phyloP scores from a whole-genome alignment of 2,113 vertebrate genomes.

The Tylochromis polylepis region DNA sequence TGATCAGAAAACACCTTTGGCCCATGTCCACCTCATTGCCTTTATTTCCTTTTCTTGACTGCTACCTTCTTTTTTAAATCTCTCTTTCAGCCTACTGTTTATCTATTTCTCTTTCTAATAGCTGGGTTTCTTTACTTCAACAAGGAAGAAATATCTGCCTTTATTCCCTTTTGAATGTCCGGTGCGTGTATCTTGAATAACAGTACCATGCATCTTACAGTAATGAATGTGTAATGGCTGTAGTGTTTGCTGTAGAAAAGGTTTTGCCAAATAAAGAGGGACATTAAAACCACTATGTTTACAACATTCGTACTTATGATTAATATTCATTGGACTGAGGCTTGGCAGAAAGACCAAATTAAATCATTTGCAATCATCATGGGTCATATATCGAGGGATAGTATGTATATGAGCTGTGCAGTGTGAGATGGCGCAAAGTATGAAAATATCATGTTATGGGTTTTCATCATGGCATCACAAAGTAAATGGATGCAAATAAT shows the following conservation, averaged over 20 bases:
- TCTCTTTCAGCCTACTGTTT: not conserved
- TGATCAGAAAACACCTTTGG: constrained; percentile 9
- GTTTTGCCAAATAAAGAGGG: not conserved
- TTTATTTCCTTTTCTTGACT: not conserved
- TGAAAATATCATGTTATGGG: not conserved
- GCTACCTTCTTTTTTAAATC: not conserved
- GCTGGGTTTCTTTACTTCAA: not conserved
- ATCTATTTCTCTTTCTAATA: not conserved
- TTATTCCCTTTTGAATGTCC: not conserved
- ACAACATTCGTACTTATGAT: not conserved
- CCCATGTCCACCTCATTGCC: constrained; percentile 1
- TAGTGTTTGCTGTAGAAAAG: not conserved
- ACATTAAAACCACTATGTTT: not conserved
- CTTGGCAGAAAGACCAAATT: not conserved
- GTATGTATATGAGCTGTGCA: not conserved
- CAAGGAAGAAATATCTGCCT: not conserved
- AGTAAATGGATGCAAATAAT: not conserved
- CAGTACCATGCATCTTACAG: not conserved
- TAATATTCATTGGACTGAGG: not conserved
- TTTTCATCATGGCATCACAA: not conserved
- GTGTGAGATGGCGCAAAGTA: not conserved
- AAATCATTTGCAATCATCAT: constrained; percentile 15
- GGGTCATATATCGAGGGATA: not conserved
- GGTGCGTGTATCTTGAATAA: not conserved
- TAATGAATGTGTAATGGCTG: not conserved